Percentiles rank a stretch among this genome's conserved stretches.
phyloP scores from a whole-genome alignment of 2,888 invertebrate species.

The Himalopsyche japonica region DNA sequence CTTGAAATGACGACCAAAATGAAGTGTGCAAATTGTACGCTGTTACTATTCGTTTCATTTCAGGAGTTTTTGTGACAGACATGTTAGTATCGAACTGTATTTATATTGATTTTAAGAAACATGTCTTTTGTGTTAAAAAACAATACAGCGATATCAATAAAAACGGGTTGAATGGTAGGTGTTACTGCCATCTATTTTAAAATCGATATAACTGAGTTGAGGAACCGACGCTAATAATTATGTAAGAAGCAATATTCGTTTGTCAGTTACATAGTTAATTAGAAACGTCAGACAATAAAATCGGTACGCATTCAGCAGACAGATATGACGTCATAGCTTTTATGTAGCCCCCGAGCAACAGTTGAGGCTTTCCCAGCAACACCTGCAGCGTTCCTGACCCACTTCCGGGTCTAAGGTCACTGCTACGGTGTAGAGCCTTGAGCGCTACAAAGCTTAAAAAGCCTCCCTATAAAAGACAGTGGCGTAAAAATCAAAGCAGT shows the following conservation, averaged over 20 bases:
- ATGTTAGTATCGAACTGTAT: too few relatives aligned
- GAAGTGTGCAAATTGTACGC: too few relatives aligned
- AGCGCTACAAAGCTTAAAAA: not conserved
- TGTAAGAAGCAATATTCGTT: too few relatives aligned
- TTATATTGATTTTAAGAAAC: too few relatives aligned
- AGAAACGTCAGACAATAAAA: not conserved
- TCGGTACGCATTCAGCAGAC: not conserved
- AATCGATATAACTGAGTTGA: not conserved
- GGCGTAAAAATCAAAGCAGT: not conserved
- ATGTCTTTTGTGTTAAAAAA: not conserved
- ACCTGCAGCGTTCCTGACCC: conserved; percentile 32
- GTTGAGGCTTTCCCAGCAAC: conserved; percentile 8
- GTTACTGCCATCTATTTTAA: not conserved
- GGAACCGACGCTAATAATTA: not conserved
- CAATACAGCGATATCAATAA: not conserved
- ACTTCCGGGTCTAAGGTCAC: conserved; percentile 29
- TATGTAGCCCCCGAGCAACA: conserved; percentile 18
- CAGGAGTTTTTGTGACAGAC: too few relatives aligned
- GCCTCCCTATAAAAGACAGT: not conserved
- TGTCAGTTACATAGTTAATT: not conserved
- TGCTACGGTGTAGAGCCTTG: conserved; percentile 14
- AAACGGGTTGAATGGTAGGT: not conserved
- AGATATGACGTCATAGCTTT: not conserved
- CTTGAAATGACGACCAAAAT: too few relatives aligned
- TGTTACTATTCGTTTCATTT: too few relatives aligned